Evolutionary conservation across 2,113 vertebrate species (phyloP).

Genomic region (Dunckerocampus dactyliophorus): DNA sequence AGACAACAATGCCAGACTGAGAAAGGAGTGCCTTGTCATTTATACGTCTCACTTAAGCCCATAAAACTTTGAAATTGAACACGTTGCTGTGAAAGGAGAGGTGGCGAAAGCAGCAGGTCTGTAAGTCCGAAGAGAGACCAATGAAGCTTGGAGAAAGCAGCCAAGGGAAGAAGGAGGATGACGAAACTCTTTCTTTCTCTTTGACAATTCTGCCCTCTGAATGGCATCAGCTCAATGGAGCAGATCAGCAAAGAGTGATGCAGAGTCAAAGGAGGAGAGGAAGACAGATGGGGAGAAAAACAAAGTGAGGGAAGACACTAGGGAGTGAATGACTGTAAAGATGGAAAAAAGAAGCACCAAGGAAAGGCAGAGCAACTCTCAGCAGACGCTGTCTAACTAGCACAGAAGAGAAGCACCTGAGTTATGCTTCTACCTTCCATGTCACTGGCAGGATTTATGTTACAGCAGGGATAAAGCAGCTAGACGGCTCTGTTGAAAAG

Average conservation of each 20-base stretch:
- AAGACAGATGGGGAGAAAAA: conserved; percentile 15
- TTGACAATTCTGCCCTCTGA: conserved; percentile 62
- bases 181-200: conserved; percentile 35
- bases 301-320: conserved; percentile 30
- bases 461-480: conserved; percentile 60
- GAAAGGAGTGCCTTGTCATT: conserved; percentile 32
- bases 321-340: conserved; percentile 15
- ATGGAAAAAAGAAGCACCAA: conserved; percentile 20
- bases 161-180: conserved; percentile 37
- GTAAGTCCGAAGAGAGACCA: conserved; percentile 28
- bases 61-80: conserved; percentile 53
- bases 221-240: conserved; percentile 49
- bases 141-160: conserved; percentile 27
- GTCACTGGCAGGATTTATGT: conserved; percentile 68
- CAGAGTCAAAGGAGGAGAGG: conserved; percentile 28
- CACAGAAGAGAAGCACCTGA: conserved; percentile 55
- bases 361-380: conserved; percentile 38
- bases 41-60: conserved; percentile 50
- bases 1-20: conserved; percentile 46
- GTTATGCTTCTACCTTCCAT: conserved; percentile 60
- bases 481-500: conserved; percentile 62
- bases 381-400: conserved; percentile 50
- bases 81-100: conserved; percentile 16
- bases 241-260: conserved; percentile 42
- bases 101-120: conserved; percentile 14